These are phyloP conservation scores for Pollenia griseotomentosa DNA, from an alignment of 2,888 invertebrate species.

Conservation along the genomic window DNA sequence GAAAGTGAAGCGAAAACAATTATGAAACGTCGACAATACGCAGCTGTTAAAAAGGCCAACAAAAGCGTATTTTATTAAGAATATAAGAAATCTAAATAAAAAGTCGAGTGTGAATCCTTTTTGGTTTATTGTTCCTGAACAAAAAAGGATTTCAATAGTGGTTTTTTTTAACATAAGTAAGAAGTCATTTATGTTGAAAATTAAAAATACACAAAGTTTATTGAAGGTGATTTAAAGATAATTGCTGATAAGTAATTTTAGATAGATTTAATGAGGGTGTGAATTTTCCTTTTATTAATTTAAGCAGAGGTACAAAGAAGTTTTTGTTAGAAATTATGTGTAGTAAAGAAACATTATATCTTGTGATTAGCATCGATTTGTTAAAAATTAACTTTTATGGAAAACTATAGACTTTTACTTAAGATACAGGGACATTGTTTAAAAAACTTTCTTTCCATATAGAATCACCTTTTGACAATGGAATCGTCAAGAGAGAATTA, in stretches of 20 bases:
- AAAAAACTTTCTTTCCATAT: no score
- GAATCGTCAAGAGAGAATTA: no score
- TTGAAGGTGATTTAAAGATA: neutral
- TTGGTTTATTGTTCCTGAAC: neutral
- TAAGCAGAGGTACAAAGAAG: no score
- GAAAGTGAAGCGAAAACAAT: neutral
- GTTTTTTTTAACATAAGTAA: neutral
- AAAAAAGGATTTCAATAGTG: neutral
- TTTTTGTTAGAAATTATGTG: no score
- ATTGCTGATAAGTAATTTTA: neutral
- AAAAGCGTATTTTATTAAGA: neutral
- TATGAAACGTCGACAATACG: neutral
- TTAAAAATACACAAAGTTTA: neutral
- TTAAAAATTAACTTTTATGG: no score
- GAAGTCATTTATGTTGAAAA: neutral
- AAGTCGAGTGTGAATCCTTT: constrained; percentile 51
- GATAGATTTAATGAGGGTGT: neutral
- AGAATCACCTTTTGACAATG: no score
- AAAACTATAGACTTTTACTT: no score
- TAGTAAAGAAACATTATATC: no score
- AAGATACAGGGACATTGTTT: no score
- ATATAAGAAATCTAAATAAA: neutral
- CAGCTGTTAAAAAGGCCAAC: neutral
- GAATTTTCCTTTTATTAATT: neutral
- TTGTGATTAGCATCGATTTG: no score